Percentiles rank a stretch among this genome's conserved stretches.
Conservation (phyloP, 2,797 vertebrate species). For the Bryconaethiops microstoma region DNA sequence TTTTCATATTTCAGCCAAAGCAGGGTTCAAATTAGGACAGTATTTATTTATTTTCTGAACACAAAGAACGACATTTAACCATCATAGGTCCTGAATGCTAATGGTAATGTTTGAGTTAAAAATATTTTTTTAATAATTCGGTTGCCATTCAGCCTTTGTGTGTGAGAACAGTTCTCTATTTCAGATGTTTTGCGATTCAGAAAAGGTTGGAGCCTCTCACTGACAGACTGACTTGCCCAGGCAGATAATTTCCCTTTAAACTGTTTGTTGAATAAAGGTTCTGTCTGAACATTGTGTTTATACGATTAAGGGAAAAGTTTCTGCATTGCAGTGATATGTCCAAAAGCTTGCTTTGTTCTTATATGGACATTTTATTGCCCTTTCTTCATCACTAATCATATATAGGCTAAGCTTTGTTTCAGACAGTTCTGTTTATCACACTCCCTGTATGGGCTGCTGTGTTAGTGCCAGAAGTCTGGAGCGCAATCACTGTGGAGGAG, state of each 20-base stretch:
- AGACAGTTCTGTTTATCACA: constrained; percentile 26
- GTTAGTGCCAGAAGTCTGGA: constrained; percentile 10
- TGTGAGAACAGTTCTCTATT: constrained; percentile 1
- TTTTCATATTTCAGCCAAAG: too few relatives aligned
- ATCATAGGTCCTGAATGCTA: too few relatives aligned
- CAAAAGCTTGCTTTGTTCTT: constrained; percentile 25
- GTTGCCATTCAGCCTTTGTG: background rate
- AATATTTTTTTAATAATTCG: too few relatives aligned
- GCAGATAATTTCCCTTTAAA: background rate
- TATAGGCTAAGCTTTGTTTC: constrained; percentile 1
- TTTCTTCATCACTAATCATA: constrained; percentile 9
- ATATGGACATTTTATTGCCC: constrained; percentile 17
- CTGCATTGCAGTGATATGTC: background rate
- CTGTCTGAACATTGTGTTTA: constrained; percentile 9
- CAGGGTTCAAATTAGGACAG: too few relatives aligned
- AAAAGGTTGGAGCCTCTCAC: background rate
- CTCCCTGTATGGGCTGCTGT: constrained; percentile 17
- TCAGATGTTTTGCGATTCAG: background rate
- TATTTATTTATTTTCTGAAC: too few relatives aligned
- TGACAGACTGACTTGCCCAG: too few relatives aligned
- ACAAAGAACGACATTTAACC: too few relatives aligned
- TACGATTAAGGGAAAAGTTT: constrained; percentile 17
- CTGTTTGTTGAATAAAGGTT: constrained; percentile 7
- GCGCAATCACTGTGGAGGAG: constrained; percentile 21
- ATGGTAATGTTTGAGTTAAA: too few relatives aligned